Percentiles rank a stretch among this genome's conserved stretches.
Evolutionary conservation across 2,113 vertebrate genomes (phyloP).

Genomic region (Podiceps cristatus): DNA sequence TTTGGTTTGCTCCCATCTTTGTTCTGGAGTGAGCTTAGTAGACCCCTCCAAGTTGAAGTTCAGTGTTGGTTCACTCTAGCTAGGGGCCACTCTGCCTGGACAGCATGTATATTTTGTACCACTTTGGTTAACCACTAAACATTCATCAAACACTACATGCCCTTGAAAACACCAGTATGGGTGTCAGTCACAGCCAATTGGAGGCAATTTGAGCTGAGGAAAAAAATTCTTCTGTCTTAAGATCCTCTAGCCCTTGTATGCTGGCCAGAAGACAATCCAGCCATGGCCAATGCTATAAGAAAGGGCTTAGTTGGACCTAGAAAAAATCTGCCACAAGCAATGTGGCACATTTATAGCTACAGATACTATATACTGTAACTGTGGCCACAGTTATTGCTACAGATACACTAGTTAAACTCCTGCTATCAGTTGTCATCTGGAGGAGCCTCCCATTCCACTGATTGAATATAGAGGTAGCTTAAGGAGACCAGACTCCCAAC

Average conservation of each 20-base stretch:
- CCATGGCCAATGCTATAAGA: background rate
- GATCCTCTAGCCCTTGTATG: background rate
- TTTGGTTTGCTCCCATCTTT: background rate
- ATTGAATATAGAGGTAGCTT: background rate
- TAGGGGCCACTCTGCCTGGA: background rate
- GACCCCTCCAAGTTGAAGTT: background rate
- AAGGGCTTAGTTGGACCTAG: background rate
- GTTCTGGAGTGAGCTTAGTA: background rate
- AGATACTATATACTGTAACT: too few relatives aligned
- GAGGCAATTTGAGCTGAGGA: background rate
- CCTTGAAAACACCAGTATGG: background rate
- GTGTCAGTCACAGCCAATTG: background rate
- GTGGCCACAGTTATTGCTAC: background rate
- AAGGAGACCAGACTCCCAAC: background rate
- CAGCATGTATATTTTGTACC: background rate
- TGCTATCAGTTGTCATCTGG: background rate
- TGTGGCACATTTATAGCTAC: background rate
- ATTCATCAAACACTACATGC: background rate
- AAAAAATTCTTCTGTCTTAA: background rate
- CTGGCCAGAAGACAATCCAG: background rate
- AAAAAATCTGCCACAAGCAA: background rate
- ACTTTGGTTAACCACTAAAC: background rate
- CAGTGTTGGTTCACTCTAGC: background rate
- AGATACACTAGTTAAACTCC: background rate
- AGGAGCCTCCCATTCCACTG: background rate